Conservation (phyloP, 2,797 vertebrate genomes). For the Rhynchotus rufescens region DNA sequence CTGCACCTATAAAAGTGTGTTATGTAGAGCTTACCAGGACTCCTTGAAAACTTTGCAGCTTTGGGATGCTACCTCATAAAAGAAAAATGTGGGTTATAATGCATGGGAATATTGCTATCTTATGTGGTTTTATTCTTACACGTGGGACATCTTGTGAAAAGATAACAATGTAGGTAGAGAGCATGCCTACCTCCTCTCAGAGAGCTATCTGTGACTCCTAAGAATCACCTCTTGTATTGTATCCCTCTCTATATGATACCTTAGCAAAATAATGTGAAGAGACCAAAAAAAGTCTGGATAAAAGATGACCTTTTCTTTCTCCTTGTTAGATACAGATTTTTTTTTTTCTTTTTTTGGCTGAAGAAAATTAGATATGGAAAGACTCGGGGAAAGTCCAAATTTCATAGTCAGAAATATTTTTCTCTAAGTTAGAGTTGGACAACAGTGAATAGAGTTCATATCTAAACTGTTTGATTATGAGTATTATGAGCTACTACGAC, state of each 20-base stretch:
- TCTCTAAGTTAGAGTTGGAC: background rate
- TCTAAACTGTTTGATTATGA: background rate
- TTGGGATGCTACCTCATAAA: background rate
- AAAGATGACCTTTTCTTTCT: background rate
- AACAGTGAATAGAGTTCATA: background rate
- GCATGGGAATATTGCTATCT: background rate
- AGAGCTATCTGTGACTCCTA: background rate
- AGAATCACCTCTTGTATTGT: background rate
- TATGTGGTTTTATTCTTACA: conserved; percentile 12
- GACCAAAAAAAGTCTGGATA: background rate
- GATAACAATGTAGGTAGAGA: conserved; percentile 3
- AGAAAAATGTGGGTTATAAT: background rate
- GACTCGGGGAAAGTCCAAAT: background rate
- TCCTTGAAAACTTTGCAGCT: background rate
- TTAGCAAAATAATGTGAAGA: background rate
- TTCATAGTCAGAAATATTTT: background rate
- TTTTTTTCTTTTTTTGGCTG: background rate
- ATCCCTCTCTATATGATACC: background rate
- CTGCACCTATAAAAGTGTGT: background rate
- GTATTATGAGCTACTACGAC: background rate
- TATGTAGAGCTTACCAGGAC: background rate
- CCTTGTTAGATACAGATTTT: background rate
- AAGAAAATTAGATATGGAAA: background rate
- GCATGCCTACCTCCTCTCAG: background rate
- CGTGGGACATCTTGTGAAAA: background rate